These are phyloP conservation scores for Solea solea DNA, from an alignment of 2,113 vertebrate species.

Conservation along the genomic window DNA sequence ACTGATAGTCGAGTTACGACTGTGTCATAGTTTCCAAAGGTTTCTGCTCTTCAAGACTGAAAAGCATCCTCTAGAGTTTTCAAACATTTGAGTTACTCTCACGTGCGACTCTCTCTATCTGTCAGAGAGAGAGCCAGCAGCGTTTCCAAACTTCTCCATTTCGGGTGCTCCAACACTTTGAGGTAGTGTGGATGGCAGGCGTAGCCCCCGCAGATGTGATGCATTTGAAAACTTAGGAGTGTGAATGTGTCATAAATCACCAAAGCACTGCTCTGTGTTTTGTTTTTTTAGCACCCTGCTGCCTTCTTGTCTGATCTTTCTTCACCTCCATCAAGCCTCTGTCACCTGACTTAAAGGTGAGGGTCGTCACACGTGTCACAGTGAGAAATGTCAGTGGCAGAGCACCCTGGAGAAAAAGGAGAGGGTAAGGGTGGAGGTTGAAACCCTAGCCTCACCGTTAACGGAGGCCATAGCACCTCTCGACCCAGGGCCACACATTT, in stretches of 20 bases:
- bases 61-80: too few relatives aligned
- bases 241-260: neutral
- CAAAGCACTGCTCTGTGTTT: neutral
- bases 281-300: conserved; percentile 30
- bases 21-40: too few relatives aligned
- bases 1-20: too few relatives aligned
- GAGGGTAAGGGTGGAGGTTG: conserved; percentile 66
- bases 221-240: neutral
- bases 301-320: conserved; percentile 41
- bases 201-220: neutral
- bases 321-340: conserved; percentile 43
- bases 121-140: too few relatives aligned
- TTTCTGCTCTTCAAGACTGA: too few relatives aligned
- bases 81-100: too few relatives aligned
- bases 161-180: neutral
- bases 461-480: conserved; percentile 77
- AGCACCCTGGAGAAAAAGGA: conserved; percentile 63
- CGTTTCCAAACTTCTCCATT: too few relatives aligned
- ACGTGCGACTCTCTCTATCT: too few relatives aligned
- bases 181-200: neutral
- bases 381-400: conserved; percentile 72
- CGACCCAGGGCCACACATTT: conserved; percentile 82
- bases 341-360: conserved; percentile 63
- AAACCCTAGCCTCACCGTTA: conserved; percentile 80
- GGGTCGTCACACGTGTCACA: conserved; percentile 66